These are phyloP conservation scores for Oncorhynchus keta DNA, from an alignment of 2,113 vertebrate species.

Conservation along the genomic window DNA sequence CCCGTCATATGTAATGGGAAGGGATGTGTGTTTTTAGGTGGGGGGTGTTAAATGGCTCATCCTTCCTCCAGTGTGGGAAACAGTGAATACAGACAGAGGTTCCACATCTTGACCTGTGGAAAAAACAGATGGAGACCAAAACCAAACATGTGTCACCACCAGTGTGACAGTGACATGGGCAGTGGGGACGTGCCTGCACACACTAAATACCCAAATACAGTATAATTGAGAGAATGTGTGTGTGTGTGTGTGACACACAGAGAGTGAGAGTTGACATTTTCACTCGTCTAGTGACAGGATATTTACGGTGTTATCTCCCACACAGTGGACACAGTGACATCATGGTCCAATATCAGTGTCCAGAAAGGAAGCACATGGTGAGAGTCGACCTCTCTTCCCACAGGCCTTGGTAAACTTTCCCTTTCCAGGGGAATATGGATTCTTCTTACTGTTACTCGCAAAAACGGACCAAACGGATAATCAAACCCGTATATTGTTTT, in stretches of 20 bases:
- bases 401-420: neutral
- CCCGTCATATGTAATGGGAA: neutral
- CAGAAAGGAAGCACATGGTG: neutral
- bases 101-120: conserved; percentile 14
- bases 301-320: conserved; percentile 17
- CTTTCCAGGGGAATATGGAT: too few relatives aligned
- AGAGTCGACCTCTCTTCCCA: neutral
- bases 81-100: conserved; percentile 22
- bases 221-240: conserved; percentile 1
- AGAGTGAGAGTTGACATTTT: conserved; percentile 16
- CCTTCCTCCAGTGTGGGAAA: conserved; percentile 20
- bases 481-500: too few relatives aligned
- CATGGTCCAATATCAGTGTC: conserved; percentile 17
- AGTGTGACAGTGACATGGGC: neutral
- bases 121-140: neutral
- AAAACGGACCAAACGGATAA: too few relatives aligned
- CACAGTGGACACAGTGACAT: conserved; percentile 25
- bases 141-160: conserved; percentile 6
- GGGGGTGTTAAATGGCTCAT: neutral
- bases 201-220: neutral
- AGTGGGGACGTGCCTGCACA: too few relatives aligned
- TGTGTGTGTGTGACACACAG: neutral
- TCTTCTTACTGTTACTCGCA: too few relatives aligned
- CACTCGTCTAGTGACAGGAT: conserved; percentile 35
- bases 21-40: too few relatives aligned